phyloP scores from a whole-genome alignment of 2,113 vertebrate species.

The Halichoerus grypus region DNA sequence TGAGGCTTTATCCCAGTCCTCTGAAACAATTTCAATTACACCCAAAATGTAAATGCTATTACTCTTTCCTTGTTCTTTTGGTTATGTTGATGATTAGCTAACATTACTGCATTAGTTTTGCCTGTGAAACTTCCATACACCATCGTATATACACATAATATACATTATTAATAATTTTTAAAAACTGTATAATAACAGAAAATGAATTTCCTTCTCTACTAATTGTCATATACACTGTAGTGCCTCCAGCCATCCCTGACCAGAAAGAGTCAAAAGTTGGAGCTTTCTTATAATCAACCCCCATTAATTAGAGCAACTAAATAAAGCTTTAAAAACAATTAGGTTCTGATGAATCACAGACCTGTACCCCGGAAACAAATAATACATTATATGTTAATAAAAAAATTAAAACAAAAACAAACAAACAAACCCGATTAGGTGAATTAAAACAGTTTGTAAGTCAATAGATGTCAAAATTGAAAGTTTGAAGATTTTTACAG shows the following conservation, averaged over 20 bases:
- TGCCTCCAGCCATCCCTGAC: background rate
- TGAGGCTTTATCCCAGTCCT: background rate
- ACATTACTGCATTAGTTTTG: background rate
- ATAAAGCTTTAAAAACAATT: conserved; percentile 51
- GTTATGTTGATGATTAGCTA: background rate
- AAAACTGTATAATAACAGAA: background rate
- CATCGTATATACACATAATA: background rate
- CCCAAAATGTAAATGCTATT: background rate
- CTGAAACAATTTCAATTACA: background rate
- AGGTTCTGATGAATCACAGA: background rate
- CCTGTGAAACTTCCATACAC: background rate
- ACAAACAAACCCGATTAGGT: background rate
- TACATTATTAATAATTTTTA: background rate
- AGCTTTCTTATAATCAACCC: conserved; percentile 19
- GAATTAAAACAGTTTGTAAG: conserved; percentile 31
- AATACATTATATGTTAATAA: no score
- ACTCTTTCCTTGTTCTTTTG: background rate
- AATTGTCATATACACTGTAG: background rate
- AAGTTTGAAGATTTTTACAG: conserved; percentile 39
- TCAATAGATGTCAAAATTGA: background rate
- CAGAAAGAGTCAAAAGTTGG: background rate
- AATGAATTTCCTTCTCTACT: background rate
- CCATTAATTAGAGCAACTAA: conserved; percentile 47
- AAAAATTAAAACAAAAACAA: no score
- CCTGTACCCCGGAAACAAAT: no score